Evolutionary conservation across 2,113 vertebrate species (phyloP).

Genomic region (Solea solea): DNA sequence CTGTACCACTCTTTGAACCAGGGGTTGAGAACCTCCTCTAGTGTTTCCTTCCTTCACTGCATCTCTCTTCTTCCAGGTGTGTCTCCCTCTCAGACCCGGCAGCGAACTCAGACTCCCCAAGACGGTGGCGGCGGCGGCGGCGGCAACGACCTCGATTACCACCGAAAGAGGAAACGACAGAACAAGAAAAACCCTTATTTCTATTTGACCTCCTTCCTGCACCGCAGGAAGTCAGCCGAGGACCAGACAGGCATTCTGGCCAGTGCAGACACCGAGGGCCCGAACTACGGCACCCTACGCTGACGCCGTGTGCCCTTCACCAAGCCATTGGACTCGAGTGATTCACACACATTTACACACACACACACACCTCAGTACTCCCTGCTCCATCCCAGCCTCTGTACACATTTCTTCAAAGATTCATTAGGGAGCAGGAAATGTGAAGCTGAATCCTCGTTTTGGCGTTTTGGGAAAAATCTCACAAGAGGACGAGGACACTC

Average conservation of each 20-base stretch:
- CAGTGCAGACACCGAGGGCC: conserved; percentile 89
- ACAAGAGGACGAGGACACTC: conserved; percentile 63
- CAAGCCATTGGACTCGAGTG: conserved; percentile 70
- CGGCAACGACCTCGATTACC: conserved; percentile 85
- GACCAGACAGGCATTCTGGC: conserved; percentile 95
- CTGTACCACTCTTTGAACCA: no score
- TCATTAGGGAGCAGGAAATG: conserved; percentile 46
- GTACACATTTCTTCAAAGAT: conserved; percentile 56
- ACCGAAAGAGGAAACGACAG: conserved; percentile 90
- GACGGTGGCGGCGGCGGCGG: conserved; percentile 81
- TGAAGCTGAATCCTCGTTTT: conserved; percentile 41
- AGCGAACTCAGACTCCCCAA: conserved; percentile 93
- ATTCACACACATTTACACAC: not conserved
- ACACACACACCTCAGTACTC: conserved; percentile 34
- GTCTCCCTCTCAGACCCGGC: conserved; percentile 97
- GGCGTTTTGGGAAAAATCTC: conserved; percentile 40
- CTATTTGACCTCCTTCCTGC: conserved; percentile 89
- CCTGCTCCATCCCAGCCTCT: conserved; percentile 32
- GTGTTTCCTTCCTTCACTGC: not conserved
- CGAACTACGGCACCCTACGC: conserved; percentile 91
- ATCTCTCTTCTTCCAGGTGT: conserved; percentile 79
- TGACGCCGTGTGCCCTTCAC: conserved; percentile 70
- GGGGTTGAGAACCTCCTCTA: no score
- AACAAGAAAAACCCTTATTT: conserved; percentile 90
- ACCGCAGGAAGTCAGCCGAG: conserved; percentile 88